A percentile compares a stretch with the other conserved stretches of the same genome.
Evolutionary conservation across 2,888 invertebrate species (phyloP).

Genomic region (Augochlorella aurata): DNA sequence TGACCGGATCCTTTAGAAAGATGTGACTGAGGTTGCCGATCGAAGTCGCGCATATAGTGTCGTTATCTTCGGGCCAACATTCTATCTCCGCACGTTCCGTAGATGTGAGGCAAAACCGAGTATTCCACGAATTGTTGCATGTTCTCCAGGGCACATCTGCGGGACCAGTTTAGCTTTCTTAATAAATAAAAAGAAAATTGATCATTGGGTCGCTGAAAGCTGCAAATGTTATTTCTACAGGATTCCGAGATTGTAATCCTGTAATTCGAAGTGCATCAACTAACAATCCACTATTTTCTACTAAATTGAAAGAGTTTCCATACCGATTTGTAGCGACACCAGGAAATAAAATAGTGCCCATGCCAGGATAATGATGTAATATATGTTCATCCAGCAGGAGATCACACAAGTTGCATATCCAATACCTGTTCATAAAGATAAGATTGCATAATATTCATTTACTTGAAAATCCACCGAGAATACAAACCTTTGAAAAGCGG

Average conservation of each 20-base stretch:
- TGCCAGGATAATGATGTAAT: slow-evolving; percentile 98
- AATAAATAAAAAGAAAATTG: background rate
- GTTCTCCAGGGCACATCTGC: slow-evolving; percentile 95
- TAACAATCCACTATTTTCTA: background rate
- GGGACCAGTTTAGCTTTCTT: slow-evolving; percentile 12
- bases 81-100: slow-evolving; percentile 88
- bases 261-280: background rate
- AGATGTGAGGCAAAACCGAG: slow-evolving; percentile 93
- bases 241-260: background rate
- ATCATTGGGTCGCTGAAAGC: background rate
- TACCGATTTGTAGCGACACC: slow-evolving; percentile 92
- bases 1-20: slow-evolving; percentile 94
- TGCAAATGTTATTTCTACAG: background rate
- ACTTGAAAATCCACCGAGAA: background rate
- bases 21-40: slow-evolving; percentile 87
- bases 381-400: slow-evolving; percentile 99
- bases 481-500: slow-evolving; percentile 84
- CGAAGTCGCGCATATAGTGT: slow-evolving; percentile 85
- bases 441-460: background rate
- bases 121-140: slow-evolving; percentile 97
- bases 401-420: slow-evolving; percentile 99
- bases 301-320: slow-evolving; percentile 12
- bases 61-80: slow-evolving; percentile 86
- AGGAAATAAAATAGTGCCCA: slow-evolving; percentile 99
- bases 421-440: slow-evolving; percentile 85